Conservation (phyloP, 2,888 invertebrate species). For the Isotomurus palustris region DNA sequence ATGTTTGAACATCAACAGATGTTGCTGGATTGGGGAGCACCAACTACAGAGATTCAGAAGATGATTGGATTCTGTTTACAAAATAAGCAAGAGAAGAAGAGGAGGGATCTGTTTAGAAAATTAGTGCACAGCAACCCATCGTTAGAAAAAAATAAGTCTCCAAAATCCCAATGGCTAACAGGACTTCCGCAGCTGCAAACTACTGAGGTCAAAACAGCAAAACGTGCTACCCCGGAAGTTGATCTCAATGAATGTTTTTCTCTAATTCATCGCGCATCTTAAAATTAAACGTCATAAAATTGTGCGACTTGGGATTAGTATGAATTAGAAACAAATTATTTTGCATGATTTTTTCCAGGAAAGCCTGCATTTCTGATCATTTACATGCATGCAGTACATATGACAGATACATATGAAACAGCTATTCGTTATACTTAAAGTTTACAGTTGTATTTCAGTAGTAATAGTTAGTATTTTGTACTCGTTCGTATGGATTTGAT, state of each 20-base stretch:
- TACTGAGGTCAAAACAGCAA: constrained; percentile 21
- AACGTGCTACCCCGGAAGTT: constrained; percentile 32
- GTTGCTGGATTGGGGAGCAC: constrained; percentile 40
- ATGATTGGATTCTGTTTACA: constrained; percentile 25
- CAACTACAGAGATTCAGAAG: constrained; percentile 28
- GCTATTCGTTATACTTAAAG: too few species aligned
- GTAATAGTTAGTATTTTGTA: neutral
- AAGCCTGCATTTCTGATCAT: too few species aligned
- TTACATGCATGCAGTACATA: too few species aligned
- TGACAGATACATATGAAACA: too few species aligned
- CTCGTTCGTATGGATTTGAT: neutral
- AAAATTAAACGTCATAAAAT: neutral
- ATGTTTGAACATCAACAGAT: constrained; percentile 20
- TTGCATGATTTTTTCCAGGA: too few species aligned
- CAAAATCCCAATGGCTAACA: constrained; percentile 40
- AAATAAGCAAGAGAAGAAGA: constrained; percentile 33
- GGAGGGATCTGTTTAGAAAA: constrained; percentile 39
- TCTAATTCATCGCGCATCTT: constrained; percentile 25
- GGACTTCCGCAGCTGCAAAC: constrained; percentile 33
- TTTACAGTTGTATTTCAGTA: neutral
- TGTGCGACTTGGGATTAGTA: neutral
- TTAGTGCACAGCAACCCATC: constrained; percentile 35
- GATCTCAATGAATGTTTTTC: constrained; percentile 45
- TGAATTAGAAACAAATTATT: too few species aligned
- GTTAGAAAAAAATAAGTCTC: constrained; percentile 32